Conservation (phyloP, 2,113 vertebrate species). For the Cyanoramphus novaezelandiae region DNA sequence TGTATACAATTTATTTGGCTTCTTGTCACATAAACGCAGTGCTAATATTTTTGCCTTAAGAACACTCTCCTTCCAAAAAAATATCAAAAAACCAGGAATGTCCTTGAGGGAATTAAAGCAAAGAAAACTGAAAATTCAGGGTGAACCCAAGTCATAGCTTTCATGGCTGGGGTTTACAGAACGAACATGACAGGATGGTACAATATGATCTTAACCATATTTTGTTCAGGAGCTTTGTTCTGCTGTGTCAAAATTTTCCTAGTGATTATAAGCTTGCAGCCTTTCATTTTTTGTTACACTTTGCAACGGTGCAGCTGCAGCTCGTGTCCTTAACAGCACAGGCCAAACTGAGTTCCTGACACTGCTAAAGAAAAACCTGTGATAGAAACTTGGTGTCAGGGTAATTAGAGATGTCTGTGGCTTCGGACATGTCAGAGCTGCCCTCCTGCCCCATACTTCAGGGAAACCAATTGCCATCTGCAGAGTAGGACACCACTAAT, state of each 20-base stretch:
- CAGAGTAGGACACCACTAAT: neutral
- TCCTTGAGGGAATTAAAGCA: neutral
- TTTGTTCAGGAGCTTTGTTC: neutral
- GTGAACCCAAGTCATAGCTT: neutral
- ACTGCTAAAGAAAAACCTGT: neutral
- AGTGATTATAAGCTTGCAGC: neutral
- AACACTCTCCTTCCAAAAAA: neutral
- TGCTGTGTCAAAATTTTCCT: neutral
- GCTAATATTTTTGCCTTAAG: neutral
- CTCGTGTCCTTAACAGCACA: neutral
- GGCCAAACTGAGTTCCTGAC: neutral
- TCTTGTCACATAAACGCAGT: neutral
- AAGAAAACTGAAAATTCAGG: neutral
- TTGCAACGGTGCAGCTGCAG: neutral
- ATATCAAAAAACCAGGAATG: too few relatives aligned
- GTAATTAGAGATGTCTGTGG: neutral
- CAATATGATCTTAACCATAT: neutral
- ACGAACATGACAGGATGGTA: neutral
- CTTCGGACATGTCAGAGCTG: neutral
- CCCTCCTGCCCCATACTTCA: accelerated
- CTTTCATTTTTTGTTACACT: neutral
- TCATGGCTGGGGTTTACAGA: neutral
- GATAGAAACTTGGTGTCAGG: neutral
- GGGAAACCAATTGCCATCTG: accelerated
- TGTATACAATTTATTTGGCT: neutral